Evolutionary conservation across 2,113 vertebrate species (phyloP).

Genomic region (Melierax canorus): DNA sequence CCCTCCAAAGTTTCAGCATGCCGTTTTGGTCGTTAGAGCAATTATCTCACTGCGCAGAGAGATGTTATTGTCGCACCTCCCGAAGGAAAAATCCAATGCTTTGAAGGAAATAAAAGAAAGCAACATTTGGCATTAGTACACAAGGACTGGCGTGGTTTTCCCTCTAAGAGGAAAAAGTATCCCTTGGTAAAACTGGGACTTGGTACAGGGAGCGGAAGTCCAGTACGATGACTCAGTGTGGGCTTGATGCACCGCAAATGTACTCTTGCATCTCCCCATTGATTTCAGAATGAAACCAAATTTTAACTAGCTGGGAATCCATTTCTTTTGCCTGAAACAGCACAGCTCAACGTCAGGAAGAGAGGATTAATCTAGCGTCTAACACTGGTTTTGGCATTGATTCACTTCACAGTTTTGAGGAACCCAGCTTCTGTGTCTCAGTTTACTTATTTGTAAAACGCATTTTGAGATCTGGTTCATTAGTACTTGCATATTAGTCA

Average conservation of each 20-base stretch:
- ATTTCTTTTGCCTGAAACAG: neutral
- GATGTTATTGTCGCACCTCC: neutral
- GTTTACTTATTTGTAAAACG: neutral
- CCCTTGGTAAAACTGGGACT: neutral
- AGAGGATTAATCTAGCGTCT: neutral
- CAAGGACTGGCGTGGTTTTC: neutral
- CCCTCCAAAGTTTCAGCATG: neutral
- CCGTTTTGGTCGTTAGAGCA: neutral
- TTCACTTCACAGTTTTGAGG: neutral
- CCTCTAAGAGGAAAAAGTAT: neutral
- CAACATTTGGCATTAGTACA: neutral
- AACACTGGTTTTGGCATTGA: neutral
- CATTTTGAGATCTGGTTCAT: neutral
- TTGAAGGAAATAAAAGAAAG: neutral
- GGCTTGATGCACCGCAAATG: neutral
- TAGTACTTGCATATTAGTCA: neutral
- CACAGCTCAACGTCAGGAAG: neutral
- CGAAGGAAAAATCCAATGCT: neutral
- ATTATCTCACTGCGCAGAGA: neutral
- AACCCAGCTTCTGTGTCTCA: neutral
- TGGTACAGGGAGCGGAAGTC: neutral
- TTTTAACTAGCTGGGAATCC: neutral
- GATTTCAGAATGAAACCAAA: neutral
- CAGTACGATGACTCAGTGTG: rapidly evolving
- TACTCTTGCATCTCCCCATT: neutral